Evolutionary conservation across 2,888 invertebrate species (phyloP).

Genomic region (Netelia fuscicornis): DNA sequence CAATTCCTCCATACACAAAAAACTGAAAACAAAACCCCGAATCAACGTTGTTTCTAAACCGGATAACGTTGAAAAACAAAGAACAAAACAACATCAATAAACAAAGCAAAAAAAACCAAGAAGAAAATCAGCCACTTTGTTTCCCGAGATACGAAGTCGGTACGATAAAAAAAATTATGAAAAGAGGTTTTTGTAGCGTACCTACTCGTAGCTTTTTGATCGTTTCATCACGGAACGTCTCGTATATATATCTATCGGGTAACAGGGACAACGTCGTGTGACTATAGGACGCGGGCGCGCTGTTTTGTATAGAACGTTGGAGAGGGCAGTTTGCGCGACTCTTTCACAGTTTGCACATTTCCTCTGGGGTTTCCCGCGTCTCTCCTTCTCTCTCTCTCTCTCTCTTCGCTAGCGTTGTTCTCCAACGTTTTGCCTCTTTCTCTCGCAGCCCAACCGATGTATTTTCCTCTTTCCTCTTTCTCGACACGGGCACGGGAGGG

Average conservation of each 20-base stretch:
- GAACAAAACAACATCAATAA: not conserved
- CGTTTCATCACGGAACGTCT: not conserved
- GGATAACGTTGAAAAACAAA: too few species aligned
- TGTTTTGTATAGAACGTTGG: slow-evolving; percentile 53
- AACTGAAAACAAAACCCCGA: too few species aligned
- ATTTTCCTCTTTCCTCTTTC: slow-evolving; percentile 40
- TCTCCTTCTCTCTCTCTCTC: slow-evolving; percentile 30
- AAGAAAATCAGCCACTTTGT: too few species aligned
- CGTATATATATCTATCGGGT: slow-evolving; percentile 13
- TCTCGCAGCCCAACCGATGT: not conserved
- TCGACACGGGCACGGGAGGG: slow-evolving; percentile 1
- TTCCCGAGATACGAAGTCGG: too few species aligned
- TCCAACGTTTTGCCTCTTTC: not conserved
- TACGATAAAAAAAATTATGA: too few species aligned
- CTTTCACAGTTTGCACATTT: slow-evolving; percentile 67
- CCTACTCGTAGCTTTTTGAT: too few species aligned
- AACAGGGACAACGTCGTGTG: not conserved
- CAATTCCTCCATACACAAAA: too few species aligned
- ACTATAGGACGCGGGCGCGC: slow-evolving; percentile 7
- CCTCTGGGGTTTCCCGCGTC: slow-evolving; percentile 64
- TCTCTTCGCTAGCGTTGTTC: not conserved
- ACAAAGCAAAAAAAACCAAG: not conserved
- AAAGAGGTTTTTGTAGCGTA: too few species aligned
- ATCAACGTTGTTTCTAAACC: too few species aligned
- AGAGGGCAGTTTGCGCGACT: slow-evolving; percentile 67